A percentile compares a stretch with the other conserved stretches of the same genome.
These are phyloP conservation scores for Heteronetta atricapilla DNA, from an alignment of 2,113 vertebrate genomes.

Conservation along the genomic window DNA sequence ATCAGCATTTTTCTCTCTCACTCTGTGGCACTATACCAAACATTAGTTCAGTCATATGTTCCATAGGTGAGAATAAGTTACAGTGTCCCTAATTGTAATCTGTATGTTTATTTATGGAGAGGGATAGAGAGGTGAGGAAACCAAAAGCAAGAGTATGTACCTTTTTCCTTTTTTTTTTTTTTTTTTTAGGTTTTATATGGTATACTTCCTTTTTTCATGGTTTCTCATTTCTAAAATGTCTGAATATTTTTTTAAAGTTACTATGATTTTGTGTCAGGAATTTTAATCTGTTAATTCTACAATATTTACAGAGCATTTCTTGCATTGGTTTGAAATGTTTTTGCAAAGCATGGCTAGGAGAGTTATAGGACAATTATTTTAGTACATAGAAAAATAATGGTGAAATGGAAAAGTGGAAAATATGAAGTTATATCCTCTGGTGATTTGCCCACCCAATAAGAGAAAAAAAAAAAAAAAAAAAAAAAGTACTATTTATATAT, in stretches of 20 bases:
- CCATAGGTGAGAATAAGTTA: not conserved
- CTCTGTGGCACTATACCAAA: not conserved
- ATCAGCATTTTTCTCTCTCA: not conserved
- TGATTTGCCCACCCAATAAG: not conserved
- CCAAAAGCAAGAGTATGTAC: not conserved
- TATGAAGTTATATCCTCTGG: not conserved
- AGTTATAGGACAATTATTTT: not conserved
- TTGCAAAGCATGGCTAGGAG: not conserved
- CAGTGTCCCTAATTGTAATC: not conserved
- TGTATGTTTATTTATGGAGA: not conserved
- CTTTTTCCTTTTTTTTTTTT: not conserved
- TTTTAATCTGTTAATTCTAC: not conserved
- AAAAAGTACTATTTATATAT: accelerated
- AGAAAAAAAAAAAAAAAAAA: not conserved
- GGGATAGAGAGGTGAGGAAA: not conserved
- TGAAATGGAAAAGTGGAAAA: not conserved
- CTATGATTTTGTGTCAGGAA: not conserved
- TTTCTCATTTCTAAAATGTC: not conserved
- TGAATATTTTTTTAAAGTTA: not conserved
- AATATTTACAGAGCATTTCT: not conserved
- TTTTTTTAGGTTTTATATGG: not conserved
- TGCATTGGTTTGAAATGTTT: not conserved
- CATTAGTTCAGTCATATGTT: not conserved
- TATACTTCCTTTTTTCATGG: not conserved
- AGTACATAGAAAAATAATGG: not conserved